A percentile compares a stretch with the other conserved stretches of the same genome.
Conservation (phyloP, 2,113 vertebrate species). For the Hylia prasina region DNA sequence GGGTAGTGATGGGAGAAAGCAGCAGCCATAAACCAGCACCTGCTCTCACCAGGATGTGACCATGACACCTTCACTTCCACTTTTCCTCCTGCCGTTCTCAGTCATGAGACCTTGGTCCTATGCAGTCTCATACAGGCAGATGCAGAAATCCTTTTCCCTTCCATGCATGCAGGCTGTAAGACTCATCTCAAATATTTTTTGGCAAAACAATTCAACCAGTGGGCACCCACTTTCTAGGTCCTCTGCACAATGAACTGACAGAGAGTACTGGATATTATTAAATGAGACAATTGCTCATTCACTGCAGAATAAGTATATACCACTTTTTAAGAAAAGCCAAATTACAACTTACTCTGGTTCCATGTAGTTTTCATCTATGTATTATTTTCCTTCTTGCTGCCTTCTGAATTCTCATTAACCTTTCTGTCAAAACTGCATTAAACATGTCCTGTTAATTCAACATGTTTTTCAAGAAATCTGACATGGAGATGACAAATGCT, state of each 20-base stretch:
- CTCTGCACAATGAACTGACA: not conserved
- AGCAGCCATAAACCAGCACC: not conserved
- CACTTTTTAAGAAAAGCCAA: not conserved
- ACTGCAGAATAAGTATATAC: not conserved
- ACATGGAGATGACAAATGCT: constrained; percentile 46
- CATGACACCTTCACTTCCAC: not conserved
- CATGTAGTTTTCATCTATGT: not conserved
- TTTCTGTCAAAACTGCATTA: constrained; percentile 41
- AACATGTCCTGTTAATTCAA: constrained; percentile 40
- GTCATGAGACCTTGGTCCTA: not conserved
- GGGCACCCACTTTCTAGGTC: not conserved
- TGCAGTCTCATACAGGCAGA: not conserved
- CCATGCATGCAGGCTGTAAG: not conserved
- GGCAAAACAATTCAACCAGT: not conserved
- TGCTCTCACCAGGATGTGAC: not conserved
- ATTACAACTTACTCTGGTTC: not conserved
- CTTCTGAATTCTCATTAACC: constrained; percentile 60
- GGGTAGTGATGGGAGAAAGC: not conserved
- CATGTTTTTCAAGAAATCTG: constrained; percentile 29
- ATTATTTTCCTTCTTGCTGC: not conserved
- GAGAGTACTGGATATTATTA: not conserved
- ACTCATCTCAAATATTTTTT: not conserved
- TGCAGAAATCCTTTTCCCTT: not conserved
- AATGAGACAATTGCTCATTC: not conserved
- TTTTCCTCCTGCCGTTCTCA: not conserved